These are phyloP conservation scores for Scaptomyza cyrtandrae DNA, from an alignment of 2,888 invertebrate genomes.

Conservation along the genomic window DNA sequence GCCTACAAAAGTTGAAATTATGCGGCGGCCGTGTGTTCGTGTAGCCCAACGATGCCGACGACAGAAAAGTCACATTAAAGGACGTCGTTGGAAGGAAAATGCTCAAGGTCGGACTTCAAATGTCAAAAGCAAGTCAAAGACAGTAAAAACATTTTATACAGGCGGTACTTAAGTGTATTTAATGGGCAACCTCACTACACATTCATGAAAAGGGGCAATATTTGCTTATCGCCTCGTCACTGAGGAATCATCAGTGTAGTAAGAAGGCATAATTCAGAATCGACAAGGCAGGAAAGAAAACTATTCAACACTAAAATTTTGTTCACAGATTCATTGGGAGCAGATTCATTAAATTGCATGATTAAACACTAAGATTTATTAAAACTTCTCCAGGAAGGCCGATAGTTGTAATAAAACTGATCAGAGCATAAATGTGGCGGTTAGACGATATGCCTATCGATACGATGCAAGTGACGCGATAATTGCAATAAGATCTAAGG, in stretches of 20 bases:
- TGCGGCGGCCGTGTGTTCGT: slow-evolving; percentile 33
- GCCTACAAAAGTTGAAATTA: slow-evolving; percentile 57
- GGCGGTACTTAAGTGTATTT: background rate
- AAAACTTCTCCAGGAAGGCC: background rate
- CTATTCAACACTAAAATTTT: too few species aligned
- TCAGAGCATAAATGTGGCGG: background rate
- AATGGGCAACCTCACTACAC: background rate
- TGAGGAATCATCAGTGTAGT: background rate
- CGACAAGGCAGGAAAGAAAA: background rate
- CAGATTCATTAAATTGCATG: background rate
- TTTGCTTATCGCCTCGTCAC: background rate
- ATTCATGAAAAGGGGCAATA: background rate
- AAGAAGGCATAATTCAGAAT: too few species aligned
- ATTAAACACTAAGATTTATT: background rate
- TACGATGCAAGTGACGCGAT: too few species aligned
- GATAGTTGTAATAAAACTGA: background rate
- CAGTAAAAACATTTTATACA: slow-evolving; percentile 19
- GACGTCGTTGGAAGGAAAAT: slow-evolving; percentile 8
- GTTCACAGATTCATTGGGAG: background rate
- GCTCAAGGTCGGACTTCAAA: slow-evolving; percentile 15
- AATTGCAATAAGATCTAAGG: background rate
- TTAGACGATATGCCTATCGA: too few species aligned
- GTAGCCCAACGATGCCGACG: slow-evolving; percentile 13
- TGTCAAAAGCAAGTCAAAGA: slow-evolving; percentile 35
- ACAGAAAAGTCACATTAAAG: slow-evolving; percentile 45